Conservation (phyloP, 2,113 vertebrate species). For the Macrotus californicus region DNA sequence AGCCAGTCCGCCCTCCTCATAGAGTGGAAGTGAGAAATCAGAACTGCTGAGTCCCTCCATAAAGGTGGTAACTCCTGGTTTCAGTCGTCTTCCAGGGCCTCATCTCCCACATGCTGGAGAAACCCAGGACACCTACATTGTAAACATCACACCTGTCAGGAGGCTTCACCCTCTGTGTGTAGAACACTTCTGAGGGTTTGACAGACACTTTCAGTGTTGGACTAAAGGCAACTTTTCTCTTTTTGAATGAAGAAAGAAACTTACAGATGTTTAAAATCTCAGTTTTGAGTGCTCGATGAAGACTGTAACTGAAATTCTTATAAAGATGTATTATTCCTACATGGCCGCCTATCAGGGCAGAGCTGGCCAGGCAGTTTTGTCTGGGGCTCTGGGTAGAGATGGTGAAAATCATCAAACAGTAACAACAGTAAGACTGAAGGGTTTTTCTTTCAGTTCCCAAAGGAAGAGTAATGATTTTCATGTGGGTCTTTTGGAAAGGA, state of each 20-base stretch:
- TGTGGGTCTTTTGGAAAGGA: not conserved
- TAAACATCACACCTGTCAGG: not conserved
- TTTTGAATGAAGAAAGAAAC: not conserved
- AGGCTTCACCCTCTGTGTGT: accelerated
- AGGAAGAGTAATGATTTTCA: not conserved
- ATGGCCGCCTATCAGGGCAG: not conserved
- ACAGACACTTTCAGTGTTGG: not conserved
- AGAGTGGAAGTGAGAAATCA: not conserved
- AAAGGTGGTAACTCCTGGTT: not conserved
- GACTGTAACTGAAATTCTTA: not conserved
- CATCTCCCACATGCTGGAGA: not conserved
- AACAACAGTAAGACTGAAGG: not conserved
- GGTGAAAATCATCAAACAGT: not conserved
- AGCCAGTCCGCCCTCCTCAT: not conserved
- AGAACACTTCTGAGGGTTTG: not conserved
- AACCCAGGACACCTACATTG: not conserved
- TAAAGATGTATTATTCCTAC: not conserved
- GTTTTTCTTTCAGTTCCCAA: not conserved
- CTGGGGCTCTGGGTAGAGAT: not conserved
- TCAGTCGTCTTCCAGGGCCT: not conserved
- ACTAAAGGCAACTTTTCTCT: not conserved
- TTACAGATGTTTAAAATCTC: not conserved
- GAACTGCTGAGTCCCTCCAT: not conserved
- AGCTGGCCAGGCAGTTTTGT: not conserved
- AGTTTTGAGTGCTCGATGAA: not conserved